Percentiles rank a stretch among this genome's conserved stretches.
Evolutionary conservation across 2,113 vertebrate genomes (phyloP).

Genomic region (Theristicus caerulescens): DNA sequence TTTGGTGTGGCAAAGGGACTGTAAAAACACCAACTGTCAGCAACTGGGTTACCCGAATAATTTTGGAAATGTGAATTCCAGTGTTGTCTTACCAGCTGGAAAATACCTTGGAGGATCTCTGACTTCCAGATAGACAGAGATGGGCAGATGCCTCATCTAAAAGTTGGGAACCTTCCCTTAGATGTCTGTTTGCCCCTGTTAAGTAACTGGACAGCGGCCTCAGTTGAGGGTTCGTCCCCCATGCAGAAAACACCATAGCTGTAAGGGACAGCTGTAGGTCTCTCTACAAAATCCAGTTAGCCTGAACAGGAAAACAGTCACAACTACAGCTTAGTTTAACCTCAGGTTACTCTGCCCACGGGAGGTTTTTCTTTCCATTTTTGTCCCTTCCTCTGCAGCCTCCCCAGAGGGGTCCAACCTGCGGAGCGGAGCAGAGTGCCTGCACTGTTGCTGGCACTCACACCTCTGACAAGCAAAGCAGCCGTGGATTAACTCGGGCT

Average conservation of each 20-base stretch:
- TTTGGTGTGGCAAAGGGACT: background rate
- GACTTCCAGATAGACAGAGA: background rate
- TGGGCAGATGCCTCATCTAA: background rate
- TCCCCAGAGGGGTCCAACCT: background rate
- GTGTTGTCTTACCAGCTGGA: background rate
- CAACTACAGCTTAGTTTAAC: background rate
- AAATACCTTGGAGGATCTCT: background rate
- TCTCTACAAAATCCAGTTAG: background rate
- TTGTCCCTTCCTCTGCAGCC: background rate
- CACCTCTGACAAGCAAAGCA: background rate
- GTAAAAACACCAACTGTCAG: background rate
- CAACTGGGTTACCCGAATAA: background rate
- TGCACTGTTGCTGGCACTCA: background rate
- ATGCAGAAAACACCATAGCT: fast-evolving
- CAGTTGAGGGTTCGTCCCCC: background rate
- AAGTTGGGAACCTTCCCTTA: background rate
- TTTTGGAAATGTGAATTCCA: background rate
- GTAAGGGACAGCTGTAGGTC: background rate
- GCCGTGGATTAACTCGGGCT: background rate
- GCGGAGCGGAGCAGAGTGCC: background rate
- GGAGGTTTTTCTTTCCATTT: background rate
- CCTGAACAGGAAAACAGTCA: background rate
- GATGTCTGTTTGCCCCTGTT: background rate
- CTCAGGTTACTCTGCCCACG: background rate
- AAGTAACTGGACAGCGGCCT: background rate